These are phyloP conservation scores for Caenorhabditis remanei DNA, from an alignment of 1,140 invertebrate genomes.

Conservation along the genomic window DNA sequence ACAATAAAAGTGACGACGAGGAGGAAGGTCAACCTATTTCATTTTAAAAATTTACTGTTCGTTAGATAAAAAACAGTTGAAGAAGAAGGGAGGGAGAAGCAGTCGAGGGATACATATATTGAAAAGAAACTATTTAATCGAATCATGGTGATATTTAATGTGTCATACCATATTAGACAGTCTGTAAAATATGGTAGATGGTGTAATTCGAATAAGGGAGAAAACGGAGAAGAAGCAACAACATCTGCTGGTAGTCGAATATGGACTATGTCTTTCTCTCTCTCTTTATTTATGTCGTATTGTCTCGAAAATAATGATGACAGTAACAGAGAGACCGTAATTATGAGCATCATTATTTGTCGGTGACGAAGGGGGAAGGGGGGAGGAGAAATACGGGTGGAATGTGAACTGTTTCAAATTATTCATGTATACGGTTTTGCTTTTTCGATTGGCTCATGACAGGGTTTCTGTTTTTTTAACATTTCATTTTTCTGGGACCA, in stretches of 20 bases:
- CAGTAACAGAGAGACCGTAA: constrained; percentile 7
- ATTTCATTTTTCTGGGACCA: too few relatives aligned
- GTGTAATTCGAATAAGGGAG: constrained; percentile 44
- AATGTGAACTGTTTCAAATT: neutral
- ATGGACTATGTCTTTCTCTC: neutral
- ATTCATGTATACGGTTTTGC: too few relatives aligned
- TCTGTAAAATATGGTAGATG: neutral
- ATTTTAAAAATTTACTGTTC: constrained; percentile 22
- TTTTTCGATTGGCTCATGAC: too few relatives aligned
- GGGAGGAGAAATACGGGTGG: neutral
- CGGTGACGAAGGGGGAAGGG: neutral
- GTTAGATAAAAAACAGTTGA: neutral
- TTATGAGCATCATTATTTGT: constrained; percentile 52
- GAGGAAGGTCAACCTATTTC: constrained; percentile 41
- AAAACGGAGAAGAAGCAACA: constrained; percentile 34
- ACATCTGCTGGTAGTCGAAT: constrained; percentile 19
- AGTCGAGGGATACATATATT: neutral
- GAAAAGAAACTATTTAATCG: constrained; percentile 21
- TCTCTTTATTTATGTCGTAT: constrained; percentile 49
- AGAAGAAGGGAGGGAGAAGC: neutral
- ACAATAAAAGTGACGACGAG: constrained; percentile 42
- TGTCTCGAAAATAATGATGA: constrained; percentile 39
- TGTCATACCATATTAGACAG: constrained; percentile 37
- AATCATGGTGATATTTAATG: neutral
- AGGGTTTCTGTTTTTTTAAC: too few relatives aligned